Percentiles rank a stretch among this genome's conserved stretches.
Evolutionary conservation across 2,888 invertebrate species (phyloP).

Genomic region (Marronus borbonicus): DNA sequence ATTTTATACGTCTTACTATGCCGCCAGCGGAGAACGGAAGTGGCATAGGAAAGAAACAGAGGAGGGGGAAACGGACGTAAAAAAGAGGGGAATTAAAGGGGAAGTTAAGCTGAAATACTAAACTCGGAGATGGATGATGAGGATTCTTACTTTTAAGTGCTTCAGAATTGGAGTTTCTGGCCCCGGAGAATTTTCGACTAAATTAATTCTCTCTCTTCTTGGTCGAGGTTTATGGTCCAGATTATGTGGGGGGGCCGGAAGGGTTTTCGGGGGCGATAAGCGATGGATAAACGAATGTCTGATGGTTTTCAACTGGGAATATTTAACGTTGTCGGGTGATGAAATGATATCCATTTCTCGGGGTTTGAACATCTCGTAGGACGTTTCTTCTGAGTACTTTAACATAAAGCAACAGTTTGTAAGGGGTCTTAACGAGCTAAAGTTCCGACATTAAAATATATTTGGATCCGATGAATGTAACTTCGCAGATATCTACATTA

Average conservation of each 20-base stretch:
- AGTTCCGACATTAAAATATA: no score
- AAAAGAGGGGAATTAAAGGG: background rate
- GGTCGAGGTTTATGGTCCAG: slow-evolving; percentile 19
- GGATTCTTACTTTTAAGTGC: slow-evolving; percentile 26
- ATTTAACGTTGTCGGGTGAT: no score
- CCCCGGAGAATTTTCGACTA: background rate
- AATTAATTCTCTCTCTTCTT: slow-evolving; percentile 16
- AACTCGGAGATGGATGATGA: slow-evolving; percentile 9
- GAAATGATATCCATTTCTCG: no score
- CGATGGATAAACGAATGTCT: no score
- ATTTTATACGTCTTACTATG: slow-evolving; percentile 20
- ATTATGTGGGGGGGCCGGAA: background rate
- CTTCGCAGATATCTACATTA: no score
- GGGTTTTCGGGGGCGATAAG: no score
- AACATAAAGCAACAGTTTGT: no score
- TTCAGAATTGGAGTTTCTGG: slow-evolving; percentile 11
- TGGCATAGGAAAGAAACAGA: background rate
- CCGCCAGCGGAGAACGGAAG: background rate
- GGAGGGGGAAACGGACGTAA: background rate
- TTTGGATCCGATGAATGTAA: no score
- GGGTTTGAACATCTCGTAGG: no score
- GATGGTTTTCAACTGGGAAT: no score
- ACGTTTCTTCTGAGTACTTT: no score
- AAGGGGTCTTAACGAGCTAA: no score
- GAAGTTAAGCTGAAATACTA: background rate